These are phyloP conservation scores for Megaceryle alcyon DNA, from an alignment of 2,797 vertebrate genomes.

Conservation along the genomic window DNA sequence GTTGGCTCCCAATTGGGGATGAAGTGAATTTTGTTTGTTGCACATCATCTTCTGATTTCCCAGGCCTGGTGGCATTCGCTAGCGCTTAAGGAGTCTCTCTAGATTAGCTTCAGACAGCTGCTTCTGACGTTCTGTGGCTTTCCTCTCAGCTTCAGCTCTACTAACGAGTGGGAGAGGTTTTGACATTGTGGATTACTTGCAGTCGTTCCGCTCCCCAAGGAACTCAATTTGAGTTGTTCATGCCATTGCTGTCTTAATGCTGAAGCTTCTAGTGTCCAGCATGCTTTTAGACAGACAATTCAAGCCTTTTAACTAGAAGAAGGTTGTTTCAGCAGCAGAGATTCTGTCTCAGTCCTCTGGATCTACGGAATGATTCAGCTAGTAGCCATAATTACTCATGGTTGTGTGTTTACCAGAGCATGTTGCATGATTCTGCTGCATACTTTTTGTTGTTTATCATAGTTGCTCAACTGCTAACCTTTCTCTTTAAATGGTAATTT, in stretches of 20 bases:
- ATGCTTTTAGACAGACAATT: not conserved
- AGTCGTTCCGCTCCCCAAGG: not conserved
- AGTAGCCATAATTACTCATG: not conserved
- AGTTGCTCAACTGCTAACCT: not conserved
- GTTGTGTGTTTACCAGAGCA: not conserved
- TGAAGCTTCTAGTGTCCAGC: not conserved
- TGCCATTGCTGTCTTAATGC: not conserved
- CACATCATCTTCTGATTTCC: not conserved
- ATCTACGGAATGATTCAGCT: not conserved
- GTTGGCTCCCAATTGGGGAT: not conserved
- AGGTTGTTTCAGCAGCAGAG: not conserved
- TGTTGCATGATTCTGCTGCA: not conserved
- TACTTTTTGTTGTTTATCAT: not conserved
- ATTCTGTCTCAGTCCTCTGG: not conserved
- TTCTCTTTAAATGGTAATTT: not conserved
- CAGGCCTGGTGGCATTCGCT: not conserved
- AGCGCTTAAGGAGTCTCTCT: not conserved
- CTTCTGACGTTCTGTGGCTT: not conserved
- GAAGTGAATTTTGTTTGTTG: not conserved
- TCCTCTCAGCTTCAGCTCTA: not conserved
- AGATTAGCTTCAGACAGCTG: not conserved
- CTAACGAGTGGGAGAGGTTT: not conserved
- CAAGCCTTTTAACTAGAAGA: not conserved
- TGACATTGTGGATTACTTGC: constrained; percentile 1
- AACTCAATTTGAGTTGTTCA: not conserved